Conservation (phyloP, 2,113 vertebrate genomes). For the Ophthalmolycus amberensis region DNA sequence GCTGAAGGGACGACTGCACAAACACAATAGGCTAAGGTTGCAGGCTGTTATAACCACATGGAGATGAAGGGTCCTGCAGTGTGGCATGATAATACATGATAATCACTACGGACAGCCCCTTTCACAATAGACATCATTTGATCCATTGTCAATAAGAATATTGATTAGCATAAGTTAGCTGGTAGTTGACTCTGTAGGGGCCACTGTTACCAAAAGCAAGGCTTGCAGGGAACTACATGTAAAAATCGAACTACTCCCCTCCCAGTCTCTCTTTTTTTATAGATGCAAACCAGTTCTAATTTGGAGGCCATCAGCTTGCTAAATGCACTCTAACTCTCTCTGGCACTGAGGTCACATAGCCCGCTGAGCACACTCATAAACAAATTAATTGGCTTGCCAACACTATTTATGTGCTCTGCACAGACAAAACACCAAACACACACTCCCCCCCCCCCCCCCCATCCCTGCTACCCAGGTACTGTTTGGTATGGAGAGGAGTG, state of each 20-base stretch:
- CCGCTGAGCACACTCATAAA: constrained; percentile 70
- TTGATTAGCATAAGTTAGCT: background rate
- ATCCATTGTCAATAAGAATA: background rate
- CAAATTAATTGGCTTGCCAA: constrained; percentile 76
- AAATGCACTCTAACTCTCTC: constrained; percentile 71
- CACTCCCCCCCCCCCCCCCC: constrained; percentile 18
- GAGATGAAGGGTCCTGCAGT: background rate
- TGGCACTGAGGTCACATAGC: constrained; percentile 70
- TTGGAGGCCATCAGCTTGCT: constrained; percentile 74
- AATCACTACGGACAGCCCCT: background rate
- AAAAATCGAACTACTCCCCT: background rate
- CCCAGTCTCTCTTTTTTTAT: constrained; percentile 11
- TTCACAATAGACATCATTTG: background rate
- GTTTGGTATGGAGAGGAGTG: constrained; percentile 26
- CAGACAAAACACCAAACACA: constrained; percentile 34
- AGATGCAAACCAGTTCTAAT: constrained; percentile 70
- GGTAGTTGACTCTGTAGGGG: background rate
- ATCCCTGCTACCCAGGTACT: constrained; percentile 7
- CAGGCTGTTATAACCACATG: background rate
- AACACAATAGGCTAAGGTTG: background rate
- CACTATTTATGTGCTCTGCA: constrained; percentile 58
- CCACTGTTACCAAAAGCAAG: background rate
- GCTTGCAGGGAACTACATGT: background rate
- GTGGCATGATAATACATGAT: background rate
- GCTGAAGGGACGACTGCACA: background rate